Conservation (phyloP, 2,888 invertebrate species). For the Nudaria mundana region DNA sequence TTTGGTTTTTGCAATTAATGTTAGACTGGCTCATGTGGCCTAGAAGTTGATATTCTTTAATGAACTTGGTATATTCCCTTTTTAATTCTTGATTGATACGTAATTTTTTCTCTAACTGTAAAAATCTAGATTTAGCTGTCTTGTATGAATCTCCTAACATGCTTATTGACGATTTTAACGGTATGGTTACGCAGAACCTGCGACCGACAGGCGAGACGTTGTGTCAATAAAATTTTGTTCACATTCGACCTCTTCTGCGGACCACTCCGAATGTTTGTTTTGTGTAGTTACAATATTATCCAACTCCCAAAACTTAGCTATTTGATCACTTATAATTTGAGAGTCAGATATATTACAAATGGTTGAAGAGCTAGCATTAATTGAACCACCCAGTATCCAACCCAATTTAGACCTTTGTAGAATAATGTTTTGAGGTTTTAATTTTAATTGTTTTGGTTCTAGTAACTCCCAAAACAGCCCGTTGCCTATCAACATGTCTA, state of each 20-base stretch:
- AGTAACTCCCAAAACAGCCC: not conserved
- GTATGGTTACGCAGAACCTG: not conserved
- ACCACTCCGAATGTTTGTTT: too few species aligned
- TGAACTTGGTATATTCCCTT: not conserved
- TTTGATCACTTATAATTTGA: not conserved
- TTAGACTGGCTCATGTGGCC: not conserved
- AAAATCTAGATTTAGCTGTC: not conserved
- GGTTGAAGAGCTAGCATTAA: too few species aligned
- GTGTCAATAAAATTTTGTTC: not conserved
- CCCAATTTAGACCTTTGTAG: slow-evolving; percentile 1
- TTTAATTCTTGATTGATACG: not conserved
- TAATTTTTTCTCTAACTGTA: not conserved
- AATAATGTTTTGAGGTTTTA: not conserved
- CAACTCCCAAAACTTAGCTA: not conserved
- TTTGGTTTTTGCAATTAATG: too few species aligned
- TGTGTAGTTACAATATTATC: too few species aligned
- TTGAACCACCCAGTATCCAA: not conserved
- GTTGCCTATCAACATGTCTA: not conserved
- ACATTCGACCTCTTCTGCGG: not conserved
- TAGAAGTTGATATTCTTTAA: not conserved
- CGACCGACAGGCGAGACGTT: not conserved
- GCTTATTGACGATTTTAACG: not conserved
- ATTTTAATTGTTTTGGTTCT: not conserved
- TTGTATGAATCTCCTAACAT: not conserved
- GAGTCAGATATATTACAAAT: too few species aligned